Evolutionary conservation across 37 sponge, comb jelly and placozoan species (phyloP).

Genomic region (Bolinopsis microptera): DNA sequence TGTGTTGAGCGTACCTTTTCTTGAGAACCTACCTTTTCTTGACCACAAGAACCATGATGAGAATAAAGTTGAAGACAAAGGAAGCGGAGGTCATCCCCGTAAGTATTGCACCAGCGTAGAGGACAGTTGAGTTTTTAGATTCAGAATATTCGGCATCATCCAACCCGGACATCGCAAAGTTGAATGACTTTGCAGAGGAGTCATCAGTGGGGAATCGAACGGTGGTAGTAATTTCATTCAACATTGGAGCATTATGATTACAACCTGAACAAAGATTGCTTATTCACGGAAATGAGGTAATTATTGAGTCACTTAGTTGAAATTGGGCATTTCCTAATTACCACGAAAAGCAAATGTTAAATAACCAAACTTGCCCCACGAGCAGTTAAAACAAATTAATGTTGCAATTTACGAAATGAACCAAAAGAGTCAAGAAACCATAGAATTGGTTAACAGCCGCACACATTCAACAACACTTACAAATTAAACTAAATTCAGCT

Average conservation of each 20-base stretch:
- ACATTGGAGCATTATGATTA: not conserved
- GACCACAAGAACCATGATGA: not conserved
- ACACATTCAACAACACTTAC: not conserved
- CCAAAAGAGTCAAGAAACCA: not conserved
- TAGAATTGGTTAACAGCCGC: not conserved
- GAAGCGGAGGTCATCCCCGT: not conserved
- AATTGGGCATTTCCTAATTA: not conserved
- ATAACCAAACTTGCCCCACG: not conserved
- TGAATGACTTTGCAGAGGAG: no score
- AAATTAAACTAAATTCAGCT: not conserved
- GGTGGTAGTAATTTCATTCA: not conserved
- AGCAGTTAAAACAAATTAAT: not conserved
- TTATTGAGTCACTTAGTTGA: not conserved
- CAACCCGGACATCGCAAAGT: not conserved
- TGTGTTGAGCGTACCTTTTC: no score
- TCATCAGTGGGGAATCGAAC: no score
- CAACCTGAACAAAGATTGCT: not conserved
- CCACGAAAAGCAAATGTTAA: not conserved
- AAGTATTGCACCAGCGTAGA: not conserved
- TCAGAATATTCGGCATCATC: not conserved
- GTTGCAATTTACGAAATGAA: not conserved
- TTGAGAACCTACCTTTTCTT: constrained; percentile 2
- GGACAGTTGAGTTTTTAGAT: not conserved
- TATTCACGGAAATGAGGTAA: not conserved
- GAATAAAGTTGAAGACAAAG: not conserved